These are phyloP conservation scores for Hedychridium roseum DNA, from an alignment of 2,888 invertebrate genomes.

Conservation along the genomic window DNA sequence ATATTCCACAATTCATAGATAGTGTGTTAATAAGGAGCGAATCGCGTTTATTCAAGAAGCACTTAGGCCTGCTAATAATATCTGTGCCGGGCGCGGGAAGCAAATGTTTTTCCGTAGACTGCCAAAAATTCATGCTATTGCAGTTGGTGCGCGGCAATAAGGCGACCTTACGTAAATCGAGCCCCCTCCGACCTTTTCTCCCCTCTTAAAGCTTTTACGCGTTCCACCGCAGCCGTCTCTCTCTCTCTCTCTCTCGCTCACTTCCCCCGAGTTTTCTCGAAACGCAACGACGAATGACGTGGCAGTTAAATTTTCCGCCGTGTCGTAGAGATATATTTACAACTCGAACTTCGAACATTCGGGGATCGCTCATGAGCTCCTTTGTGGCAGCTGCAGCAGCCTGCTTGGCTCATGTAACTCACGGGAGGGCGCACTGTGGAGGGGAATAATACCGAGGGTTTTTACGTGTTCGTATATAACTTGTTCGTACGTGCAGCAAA, in stretches of 20 bases:
- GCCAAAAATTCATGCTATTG: slow-evolving; percentile 37
- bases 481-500: too few species aligned
- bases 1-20: too few species aligned
- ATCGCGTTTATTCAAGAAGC: too few species aligned
- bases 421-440: too few species aligned
- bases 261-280: slow-evolving; percentile 24
- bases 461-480: too few species aligned
- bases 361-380: slow-evolving; percentile 7
- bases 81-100: slow-evolving; percentile 8
- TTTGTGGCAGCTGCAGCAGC: too few species aligned
- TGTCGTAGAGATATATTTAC: slow-evolving; percentile 22
- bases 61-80: slow-evolving; percentile 16
- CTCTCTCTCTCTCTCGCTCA: not conserved
- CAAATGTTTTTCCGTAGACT: slow-evolving; percentile 27
- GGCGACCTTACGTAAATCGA: slow-evolving; percentile 34
- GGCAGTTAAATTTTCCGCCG: slow-evolving; percentile 40
- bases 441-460: too few species aligned
- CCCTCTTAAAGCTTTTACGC: too few species aligned
- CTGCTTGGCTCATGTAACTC: too few species aligned
- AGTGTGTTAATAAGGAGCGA: too few species aligned
- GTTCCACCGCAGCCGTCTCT: not conserved
- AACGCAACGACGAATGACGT: slow-evolving; percentile 32
- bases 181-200: slow-evolving; percentile 5
- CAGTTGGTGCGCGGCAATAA: slow-evolving; percentile 17
- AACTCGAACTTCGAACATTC: slow-evolving; percentile 6